Evolutionary conservation across 2,888 invertebrate genomes (phyloP), one percentile per base, ranked within the genome.

Genomic region (Crepidodera aurea): DNA sequence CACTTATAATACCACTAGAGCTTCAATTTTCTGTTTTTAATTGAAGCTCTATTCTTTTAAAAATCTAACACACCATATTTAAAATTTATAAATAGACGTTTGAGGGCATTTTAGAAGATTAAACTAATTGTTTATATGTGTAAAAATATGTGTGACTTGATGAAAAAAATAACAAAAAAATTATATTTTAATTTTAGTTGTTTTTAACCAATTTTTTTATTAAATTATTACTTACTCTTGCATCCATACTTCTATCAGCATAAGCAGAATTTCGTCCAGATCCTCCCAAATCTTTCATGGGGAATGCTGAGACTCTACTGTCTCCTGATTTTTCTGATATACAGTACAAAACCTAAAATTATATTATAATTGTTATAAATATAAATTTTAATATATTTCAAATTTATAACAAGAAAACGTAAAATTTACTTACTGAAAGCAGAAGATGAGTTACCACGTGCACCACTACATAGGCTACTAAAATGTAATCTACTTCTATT

Each of bases 391-490:
- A n/a, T n/a, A n/a, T n/a, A n/a, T n/a, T n/a, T n/a, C n/a, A n/a
- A n/a, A n/a, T n/a, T n/a, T n/a, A n/a, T n/a, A n/a, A n/a, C n/a
- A n/a, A n/a, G n/a, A n/a, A n/a, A n/a, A n/a, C n/a, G n/a, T n/a
- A 22, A 32, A 15, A 42, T 18, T 18, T 42, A 82, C 88, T 89
- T 84, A 94, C 94, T 78, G 94, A 92, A 64, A 93, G 86, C 58
- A 95, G 84, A 39, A 97, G 80, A 80, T 98, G 97, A 77, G 93
- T 88, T 60, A 93, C 78, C 46, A 96, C 91, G 78, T 98, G 94
- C 83, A 96, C 92, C 2, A 89, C 90, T 10, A 97, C 94, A 81
- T 91, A 97, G 5, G 90, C 92, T 2, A 93, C 93, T 68, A 98
- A 82, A 63, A 97, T 89, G 88, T 91, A 96, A 69, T 93, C 91